Conservation (phyloP, 2,888 invertebrate species). For the Hofmannophila pseudospretella region DNA sequence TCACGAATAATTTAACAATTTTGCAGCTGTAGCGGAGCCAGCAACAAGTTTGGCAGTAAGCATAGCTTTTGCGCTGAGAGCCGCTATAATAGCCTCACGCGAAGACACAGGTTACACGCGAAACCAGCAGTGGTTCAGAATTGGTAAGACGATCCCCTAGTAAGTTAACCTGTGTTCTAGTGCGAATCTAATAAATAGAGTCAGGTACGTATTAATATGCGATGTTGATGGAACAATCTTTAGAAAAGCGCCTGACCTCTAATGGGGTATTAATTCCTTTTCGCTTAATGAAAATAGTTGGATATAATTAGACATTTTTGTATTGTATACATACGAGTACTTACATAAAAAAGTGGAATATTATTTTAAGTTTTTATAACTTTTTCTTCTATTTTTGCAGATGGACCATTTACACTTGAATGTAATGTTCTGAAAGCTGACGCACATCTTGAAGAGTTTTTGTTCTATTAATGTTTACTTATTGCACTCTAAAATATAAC, state of each 20-base stretch:
- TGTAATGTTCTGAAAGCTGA: constrained; percentile 39
- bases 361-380: too few species aligned
- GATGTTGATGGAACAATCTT: neutral
- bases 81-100: constrained; percentile 78
- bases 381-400: constrained; percentile 27
- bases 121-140: constrained; percentile 75
- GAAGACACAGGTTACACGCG: constrained; percentile 65
- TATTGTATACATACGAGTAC: too few species aligned
- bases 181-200: neutral
- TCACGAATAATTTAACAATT: too few species aligned
- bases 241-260: too few species aligned
- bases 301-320: too few species aligned
- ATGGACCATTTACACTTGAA: constrained; percentile 54
- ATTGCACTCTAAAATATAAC: too few species aligned
- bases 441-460: constrained; percentile 36
- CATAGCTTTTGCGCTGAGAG: constrained; percentile 74
- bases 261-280: too few species aligned
- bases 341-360: too few species aligned
- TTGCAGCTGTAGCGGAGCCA: constrained; percentile 65
- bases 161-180: neutral
- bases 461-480: constrained; percentile 19
- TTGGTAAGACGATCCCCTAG: constrained; percentile 67
- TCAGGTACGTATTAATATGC: neutral
- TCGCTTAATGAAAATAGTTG: too few species aligned
- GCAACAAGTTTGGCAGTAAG: constrained; percentile 46